Evolutionary conservation across 2,888 invertebrate genomes (phyloP).

Genomic region (Cheilosia variabilis): DNA sequence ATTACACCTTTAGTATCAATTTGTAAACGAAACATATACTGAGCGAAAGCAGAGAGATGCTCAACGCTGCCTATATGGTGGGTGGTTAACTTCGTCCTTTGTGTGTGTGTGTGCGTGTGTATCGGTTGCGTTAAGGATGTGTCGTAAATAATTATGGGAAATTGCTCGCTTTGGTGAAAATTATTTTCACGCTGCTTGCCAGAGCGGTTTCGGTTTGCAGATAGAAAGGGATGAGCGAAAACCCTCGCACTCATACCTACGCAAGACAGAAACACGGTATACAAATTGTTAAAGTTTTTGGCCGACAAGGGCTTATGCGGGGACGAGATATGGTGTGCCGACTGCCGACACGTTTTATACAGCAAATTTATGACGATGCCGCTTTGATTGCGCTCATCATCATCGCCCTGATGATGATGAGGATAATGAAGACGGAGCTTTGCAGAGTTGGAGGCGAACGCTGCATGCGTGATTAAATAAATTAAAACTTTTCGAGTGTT

Average conservation of each 20-base stretch:
- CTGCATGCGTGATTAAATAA: neutral
- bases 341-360: neutral
- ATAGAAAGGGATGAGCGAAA: neutral
- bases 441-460: neutral
- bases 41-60: neutral
- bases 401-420: neutral
- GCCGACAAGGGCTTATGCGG: neutral
- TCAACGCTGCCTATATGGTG: neutral
- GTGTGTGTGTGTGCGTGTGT: neutral
- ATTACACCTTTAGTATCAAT: conserved; percentile 18
- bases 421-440: neutral
- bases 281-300: conserved; percentile 4
- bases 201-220: neutral
- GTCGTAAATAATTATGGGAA: conserved; percentile 12
- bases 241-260: neutral
- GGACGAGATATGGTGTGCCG: neutral
- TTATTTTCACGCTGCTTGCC: neutral
- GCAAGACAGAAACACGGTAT: neutral
- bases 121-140: neutral
- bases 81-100: neutral
- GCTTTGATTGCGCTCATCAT: neutral
- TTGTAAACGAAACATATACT: conserved; percentile 1
- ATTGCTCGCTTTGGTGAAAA: conserved; percentile 6
- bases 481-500: conserved; percentile 4
- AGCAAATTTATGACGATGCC: neutral